A percentile compares a stretch with the other conserved stretches of the same genome.
phyloP scores from a whole-genome alignment of 2,888 invertebrate genomes.

The Acleris sparsana region DNA sequence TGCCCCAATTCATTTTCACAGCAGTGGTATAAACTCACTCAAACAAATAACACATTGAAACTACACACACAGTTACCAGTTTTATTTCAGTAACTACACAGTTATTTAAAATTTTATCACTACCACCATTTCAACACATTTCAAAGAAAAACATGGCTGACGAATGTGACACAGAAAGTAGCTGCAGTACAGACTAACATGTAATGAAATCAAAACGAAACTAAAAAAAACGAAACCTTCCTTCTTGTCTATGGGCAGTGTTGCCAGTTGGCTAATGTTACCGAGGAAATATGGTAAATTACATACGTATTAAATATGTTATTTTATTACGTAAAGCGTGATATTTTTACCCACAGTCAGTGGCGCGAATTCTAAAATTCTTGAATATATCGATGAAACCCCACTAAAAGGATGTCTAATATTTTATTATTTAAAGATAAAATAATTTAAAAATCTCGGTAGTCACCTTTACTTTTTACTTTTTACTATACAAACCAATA shows the following conservation, averaged over 20 bases:
- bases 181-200: conserved; percentile 37
- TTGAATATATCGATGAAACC: too few relatives aligned
- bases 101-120: conserved; percentile 67
- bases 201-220: conserved; percentile 40
- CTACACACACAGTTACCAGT: conserved; percentile 67
- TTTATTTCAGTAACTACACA: conserved; percentile 60
- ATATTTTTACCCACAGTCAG: too few relatives aligned
- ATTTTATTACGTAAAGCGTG: background rate
- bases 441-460: too few relatives aligned
- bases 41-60: conserved; percentile 78
- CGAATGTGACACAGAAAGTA: conserved; percentile 50
- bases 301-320: background rate
- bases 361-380: too few relatives aligned
- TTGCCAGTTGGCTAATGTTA: conserved; percentile 35
- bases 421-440: too few relatives aligned
- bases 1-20: conserved; percentile 86
- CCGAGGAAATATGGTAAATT: conserved; percentile 14
- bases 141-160: conserved; percentile 80
- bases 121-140: conserved; percentile 78
- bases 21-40: conserved; percentile 70
- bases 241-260: conserved; percentile 49
- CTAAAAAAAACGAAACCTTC: conserved; percentile 33
- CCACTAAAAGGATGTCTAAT: too few relatives aligned
- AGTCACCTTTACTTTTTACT: too few relatives aligned
- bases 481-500: too few relatives aligned